Percentiles rank a stretch among this genome's conserved stretches.
Conservation (phyloP, 2,113 vertebrate species). For the Aspiorhynchus laticeps region DNA sequence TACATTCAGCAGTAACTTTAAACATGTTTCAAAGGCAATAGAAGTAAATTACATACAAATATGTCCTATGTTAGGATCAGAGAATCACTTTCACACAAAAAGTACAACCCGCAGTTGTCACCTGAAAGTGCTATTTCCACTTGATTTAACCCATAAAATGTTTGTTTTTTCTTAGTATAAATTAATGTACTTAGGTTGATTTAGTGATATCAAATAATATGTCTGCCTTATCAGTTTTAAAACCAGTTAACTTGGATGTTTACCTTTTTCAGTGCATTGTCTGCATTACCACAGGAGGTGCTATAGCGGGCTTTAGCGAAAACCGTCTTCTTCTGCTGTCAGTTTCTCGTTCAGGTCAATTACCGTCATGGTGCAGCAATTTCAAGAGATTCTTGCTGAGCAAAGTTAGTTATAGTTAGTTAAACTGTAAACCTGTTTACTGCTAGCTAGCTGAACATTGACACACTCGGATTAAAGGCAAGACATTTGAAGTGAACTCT, state of each 20-base stretch:
- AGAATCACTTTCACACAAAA: too few relatives aligned
- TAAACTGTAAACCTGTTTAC: neutral
- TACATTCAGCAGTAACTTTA: too few relatives aligned
- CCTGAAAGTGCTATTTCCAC: too few relatives aligned
- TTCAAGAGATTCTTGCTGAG: neutral
- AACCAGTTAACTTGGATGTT: neutral
- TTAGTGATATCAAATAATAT: too few relatives aligned
- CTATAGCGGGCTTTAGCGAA: neutral
- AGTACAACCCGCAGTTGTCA: too few relatives aligned
- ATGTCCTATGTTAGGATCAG: too few relatives aligned
- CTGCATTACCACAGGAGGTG: neutral
- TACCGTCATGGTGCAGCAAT: neutral
- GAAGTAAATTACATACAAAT: too few relatives aligned
- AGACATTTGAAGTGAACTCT: neutral
- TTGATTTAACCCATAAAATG: too few relatives aligned
- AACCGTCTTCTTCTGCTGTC: neutral
- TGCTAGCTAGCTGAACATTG: conserved; percentile 3
- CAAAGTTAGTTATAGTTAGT: neutral
- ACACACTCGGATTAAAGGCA: neutral
- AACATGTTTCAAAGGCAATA: too few relatives aligned
- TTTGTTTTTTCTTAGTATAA: too few relatives aligned
- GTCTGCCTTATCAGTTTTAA: too few relatives aligned
- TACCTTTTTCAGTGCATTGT: neutral
- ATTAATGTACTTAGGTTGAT: too few relatives aligned
- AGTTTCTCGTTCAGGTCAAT: neutral